Evolutionary conservation across 2,113 vertebrate genomes (phyloP).

Genomic region (Perca schrenkii): DNA sequence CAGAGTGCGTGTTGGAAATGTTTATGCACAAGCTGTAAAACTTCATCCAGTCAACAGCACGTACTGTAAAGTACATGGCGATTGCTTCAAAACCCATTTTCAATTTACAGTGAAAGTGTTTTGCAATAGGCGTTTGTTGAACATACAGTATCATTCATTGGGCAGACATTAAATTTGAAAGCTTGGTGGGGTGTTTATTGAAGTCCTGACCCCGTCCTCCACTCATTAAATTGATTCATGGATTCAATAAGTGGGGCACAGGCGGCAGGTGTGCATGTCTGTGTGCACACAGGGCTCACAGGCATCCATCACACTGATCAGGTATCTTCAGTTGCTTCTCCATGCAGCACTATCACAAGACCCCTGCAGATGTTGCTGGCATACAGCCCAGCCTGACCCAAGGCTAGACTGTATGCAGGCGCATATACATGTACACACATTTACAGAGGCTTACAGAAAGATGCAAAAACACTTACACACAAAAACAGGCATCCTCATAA

Average conservation of each 20-base stretch:
- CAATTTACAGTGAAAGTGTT: slow-evolving; percentile 46
- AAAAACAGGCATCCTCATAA: not conserved
- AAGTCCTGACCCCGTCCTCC: slow-evolving; percentile 78
- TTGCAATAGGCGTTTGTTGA: slow-evolving; percentile 48
- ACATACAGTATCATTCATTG: slow-evolving; percentile 69
- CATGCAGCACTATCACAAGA: slow-evolving; percentile 55
- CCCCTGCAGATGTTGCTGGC: slow-evolving; percentile 71
- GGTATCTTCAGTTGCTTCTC: slow-evolving; percentile 70
- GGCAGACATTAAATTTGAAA: slow-evolving; percentile 65
- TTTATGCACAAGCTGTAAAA: slow-evolving; percentile 37
- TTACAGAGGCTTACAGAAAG: not conserved
- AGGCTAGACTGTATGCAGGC: slow-evolving; percentile 14
- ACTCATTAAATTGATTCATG: slow-evolving; percentile 87
- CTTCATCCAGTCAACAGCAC: not conserved
- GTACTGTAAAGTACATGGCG: slow-evolving; percentile 5
- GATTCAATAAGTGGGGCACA: slow-evolving; percentile 80
- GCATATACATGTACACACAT: not conserved
- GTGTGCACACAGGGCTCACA: slow-evolving; percentile 51
- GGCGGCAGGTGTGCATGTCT: slow-evolving; percentile 78
- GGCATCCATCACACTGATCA: slow-evolving; percentile 83
- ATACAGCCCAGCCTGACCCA: slow-evolving; percentile 54
- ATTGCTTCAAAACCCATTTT: slow-evolving; percentile 25
- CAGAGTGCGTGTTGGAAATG: slow-evolving; percentile 9
- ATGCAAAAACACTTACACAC: slow-evolving; percentile 9
- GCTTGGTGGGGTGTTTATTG: slow-evolving; percentile 82